Evolutionary conservation across 2,888 invertebrate species (phyloP), one percentile per base, ranked within the genome.

Genomic region (Ophion obscuratus): DNA sequence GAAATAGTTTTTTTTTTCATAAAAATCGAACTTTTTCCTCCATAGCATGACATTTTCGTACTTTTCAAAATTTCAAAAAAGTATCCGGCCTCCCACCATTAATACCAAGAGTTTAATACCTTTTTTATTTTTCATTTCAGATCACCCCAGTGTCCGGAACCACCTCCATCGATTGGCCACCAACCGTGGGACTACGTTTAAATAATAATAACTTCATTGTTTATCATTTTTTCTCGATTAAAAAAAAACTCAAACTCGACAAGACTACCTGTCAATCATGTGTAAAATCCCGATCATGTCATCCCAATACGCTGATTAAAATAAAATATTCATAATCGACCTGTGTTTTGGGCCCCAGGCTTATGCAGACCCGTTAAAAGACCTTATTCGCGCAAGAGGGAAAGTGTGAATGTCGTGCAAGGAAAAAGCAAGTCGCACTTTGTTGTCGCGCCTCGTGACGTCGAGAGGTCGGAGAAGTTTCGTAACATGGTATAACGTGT

Each of bases 401-500:
- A 70, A 79, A 73, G 73, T 73, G 66, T 20, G 67, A 67, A 74
- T 44, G 70, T 71, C 36, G 66, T 53, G 57, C 59, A 53, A 67
- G 74, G 14, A 74, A 57, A 73, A 59, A 67, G 67, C 59, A 67
- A 40, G 73, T 67, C 59, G 77, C 57, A 67, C 20, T 81, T 80
- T 57, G 68, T 67, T 71, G 40, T 71, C 44, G 66, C 44, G 67
- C 44, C 66, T 67, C 66, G 67, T 74, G 59, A 80, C 75, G 57
- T 77, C 67, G 73, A 31, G 68, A 79, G 20, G 66, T 68, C 61
- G 24, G 61, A 68, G 66, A 40, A n/a, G 81, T 86, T 81, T 81
- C 86, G 77, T 86, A 81, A 86, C 74, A 53, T 62, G 73, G 24
- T 31, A 68, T 59, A 61, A 10, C 47, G 40, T 75, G 31, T 67